Base-by-base conservation (phyloP, 2,888 invertebrate species). In the Liodrosophila aerea region DNA sequence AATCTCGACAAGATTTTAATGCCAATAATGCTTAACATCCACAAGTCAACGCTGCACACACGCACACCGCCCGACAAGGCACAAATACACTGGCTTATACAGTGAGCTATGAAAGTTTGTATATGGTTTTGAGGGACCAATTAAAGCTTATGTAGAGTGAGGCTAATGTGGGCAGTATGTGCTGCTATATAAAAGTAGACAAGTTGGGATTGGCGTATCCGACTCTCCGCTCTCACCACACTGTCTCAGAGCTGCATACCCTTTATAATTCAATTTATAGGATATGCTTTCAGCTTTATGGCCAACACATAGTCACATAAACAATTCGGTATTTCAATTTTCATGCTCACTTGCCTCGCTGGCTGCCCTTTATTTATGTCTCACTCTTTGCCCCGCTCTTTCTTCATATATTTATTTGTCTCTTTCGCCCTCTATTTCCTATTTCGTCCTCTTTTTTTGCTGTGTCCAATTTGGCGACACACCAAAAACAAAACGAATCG, bases 401-500 rank as follows among this genome's bases (percentile, higher is more conserved):
- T 7, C 1, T n/a, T 9, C 15, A 8, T 13, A 2, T 11, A 7
- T 31, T 4, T 15, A 3, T 7, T 2, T 12, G 7, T 16, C 30
- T 7, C 22, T 15, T 0, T n/a, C 1, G 12, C 11, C 7, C 18
- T 8, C 12, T n/a, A 33, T 22, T 43, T 18, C 11, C 18, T 11
- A 62, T 69, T 57, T n/a, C 1, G 12, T 9, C 7, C 18, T 8
- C 12, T n/a, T 34, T 22, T 43, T 18, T 9, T 16, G n/a, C 57
- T 69, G 53, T 62, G 69, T 43, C 53, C 62, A 61, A 69, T 37
- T 68, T 68, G 64, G 68, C 41, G 41, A 29, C 52, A 34, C 51
- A 52, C 44, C 60, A 63, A 61, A 72, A 76, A 75, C 66, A 75
- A 73, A 65, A 72, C 76, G 61, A 65, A 68, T 58, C 73, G 77